phyloP scores from a whole-genome alignment of 1,140 invertebrate genomes.

The Drosophila ambigua region DNA sequence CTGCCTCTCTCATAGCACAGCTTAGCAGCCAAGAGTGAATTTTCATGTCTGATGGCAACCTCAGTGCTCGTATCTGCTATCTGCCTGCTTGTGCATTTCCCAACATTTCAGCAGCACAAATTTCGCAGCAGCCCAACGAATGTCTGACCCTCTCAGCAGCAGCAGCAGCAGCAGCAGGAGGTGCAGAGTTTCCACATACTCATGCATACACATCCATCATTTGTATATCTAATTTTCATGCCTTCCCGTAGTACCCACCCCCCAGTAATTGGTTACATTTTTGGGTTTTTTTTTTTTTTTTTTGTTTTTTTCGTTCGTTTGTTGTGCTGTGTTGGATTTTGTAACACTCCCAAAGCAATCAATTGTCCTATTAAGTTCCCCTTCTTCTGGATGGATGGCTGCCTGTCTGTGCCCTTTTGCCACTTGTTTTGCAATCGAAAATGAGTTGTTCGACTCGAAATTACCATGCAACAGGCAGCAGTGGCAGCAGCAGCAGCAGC shows the following conservation, averaged over 20 bases:
- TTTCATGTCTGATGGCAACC: too few relatives aligned
- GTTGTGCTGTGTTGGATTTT: slow-evolving; percentile 17
- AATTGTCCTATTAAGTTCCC: slow-evolving; percentile 50
- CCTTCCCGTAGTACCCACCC: neutral
- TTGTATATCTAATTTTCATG: slow-evolving; percentile 26
- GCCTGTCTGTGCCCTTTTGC: slow-evolving; percentile 49
- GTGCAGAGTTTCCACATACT: slow-evolving; percentile 37
- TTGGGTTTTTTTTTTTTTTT: slow-evolving; percentile 16
- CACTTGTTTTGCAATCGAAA: slow-evolving; percentile 63
- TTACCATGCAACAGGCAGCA: slow-evolving; percentile 26
- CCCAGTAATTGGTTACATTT: slow-evolving; percentile 41
- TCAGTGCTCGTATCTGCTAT: too few relatives aligned
- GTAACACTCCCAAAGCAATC: slow-evolving; percentile 56
- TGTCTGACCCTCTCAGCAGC: neutral
- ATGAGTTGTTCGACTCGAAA: slow-evolving; percentile 50
- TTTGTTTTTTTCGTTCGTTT: neutral
- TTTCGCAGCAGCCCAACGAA: neutral
- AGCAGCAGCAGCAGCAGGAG: neutral
- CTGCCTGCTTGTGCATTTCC: neutral
- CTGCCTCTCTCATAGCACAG: too few relatives aligned
- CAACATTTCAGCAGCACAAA: neutral
- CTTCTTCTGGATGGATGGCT: slow-evolving; percentile 15
- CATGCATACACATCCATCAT: slow-evolving; percentile 38
- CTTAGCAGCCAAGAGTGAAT: too few relatives aligned
- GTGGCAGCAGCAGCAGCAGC: slow-evolving; percentile 7